Conservation (phyloP, 2,797 vertebrate species). For the Heterohyrax brucei region DNA sequence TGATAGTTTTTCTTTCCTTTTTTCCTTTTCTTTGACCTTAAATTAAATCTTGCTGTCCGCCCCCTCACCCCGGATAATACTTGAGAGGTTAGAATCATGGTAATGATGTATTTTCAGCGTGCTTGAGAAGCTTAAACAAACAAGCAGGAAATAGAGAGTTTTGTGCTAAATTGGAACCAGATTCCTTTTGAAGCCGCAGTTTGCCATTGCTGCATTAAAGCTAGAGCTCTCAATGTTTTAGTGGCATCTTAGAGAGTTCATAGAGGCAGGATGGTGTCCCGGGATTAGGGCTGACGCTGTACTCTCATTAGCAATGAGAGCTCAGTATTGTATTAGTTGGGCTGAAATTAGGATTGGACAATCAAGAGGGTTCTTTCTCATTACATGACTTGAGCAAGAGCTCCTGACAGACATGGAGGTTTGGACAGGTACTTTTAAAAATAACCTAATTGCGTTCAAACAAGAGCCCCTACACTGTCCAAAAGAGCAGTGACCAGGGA, state of each 20-base stretch:
- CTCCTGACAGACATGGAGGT: background rate
- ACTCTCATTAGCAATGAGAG: background rate
- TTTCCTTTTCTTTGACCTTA: slow-evolving; percentile 80
- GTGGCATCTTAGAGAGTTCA: background rate
- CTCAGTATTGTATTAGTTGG: background rate
- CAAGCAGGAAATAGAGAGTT: slow-evolving; percentile 42
- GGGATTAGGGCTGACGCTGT: background rate
- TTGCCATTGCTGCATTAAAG: background rate
- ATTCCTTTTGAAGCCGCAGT: background rate
- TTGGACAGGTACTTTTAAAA: too few relatives aligned
- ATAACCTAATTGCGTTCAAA: background rate
- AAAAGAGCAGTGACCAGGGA: background rate
- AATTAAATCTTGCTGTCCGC: slow-evolving; percentile 85
- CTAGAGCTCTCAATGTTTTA: background rate
- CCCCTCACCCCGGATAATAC: slow-evolving; percentile 56
- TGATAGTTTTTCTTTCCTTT: slow-evolving; percentile 78
- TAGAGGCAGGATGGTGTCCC: background rate
- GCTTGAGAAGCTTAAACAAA: slow-evolving; percentile 72
- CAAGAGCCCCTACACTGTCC: background rate
- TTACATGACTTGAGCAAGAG: background rate
- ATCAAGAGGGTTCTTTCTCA: background rate
- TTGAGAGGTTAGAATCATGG: slow-evolving; percentile 76
- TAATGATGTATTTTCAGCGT: slow-evolving; percentile 71
- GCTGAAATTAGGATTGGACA: background rate
- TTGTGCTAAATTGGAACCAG: background rate